Evolutionary conservation across 2,888 invertebrate genomes (phyloP).

Genomic region (Leptura quadrifasciata): DNA sequence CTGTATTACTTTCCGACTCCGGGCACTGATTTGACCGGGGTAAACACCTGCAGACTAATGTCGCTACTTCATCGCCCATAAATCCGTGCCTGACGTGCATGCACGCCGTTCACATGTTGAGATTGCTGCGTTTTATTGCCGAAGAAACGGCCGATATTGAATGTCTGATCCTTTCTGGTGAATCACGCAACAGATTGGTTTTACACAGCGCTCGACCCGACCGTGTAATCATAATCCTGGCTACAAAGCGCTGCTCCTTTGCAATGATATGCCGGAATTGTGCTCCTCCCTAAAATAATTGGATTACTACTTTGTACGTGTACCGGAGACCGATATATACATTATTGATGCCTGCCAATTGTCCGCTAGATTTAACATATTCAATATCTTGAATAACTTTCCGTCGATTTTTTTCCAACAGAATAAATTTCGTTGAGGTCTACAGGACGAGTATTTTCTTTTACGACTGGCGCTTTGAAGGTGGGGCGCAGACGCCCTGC

Average conservation of each 20-base stretch:
- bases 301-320: conserved; percentile 54
- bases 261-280: conserved; percentile 47
- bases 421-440: conserved; percentile 64
- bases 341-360: conserved; percentile 62
- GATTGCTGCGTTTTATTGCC: conserved; percentile 42
- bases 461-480: conserved; percentile 43
- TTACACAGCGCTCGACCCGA: conserved; percentile 60
- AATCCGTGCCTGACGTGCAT: conserved; percentile 52
- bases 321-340: conserved; percentile 46
- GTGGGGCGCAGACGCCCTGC: conserved; percentile 57
- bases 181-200: conserved; percentile 69
- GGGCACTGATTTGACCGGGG: conserved; percentile 70
- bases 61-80: conserved; percentile 61
- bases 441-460: conserved; percentile 62
- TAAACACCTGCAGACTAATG: conserved; percentile 68
- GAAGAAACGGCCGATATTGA: conserved; percentile 47
- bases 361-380: conserved; percentile 70
- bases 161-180: conserved; percentile 54
- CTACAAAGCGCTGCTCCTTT: conserved; percentile 58
- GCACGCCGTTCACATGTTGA: conserved; percentile 33
- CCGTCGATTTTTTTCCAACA: conserved; percentile 63
- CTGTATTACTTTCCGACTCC: conserved; percentile 70
- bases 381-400: conserved; percentile 66
- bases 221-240: conserved; percentile 67
- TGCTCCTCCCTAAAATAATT: conserved; percentile 59